Base-by-base conservation (phyloP, 2,888 invertebrate species). In the Hirtodrosophila confusa region DNA sequence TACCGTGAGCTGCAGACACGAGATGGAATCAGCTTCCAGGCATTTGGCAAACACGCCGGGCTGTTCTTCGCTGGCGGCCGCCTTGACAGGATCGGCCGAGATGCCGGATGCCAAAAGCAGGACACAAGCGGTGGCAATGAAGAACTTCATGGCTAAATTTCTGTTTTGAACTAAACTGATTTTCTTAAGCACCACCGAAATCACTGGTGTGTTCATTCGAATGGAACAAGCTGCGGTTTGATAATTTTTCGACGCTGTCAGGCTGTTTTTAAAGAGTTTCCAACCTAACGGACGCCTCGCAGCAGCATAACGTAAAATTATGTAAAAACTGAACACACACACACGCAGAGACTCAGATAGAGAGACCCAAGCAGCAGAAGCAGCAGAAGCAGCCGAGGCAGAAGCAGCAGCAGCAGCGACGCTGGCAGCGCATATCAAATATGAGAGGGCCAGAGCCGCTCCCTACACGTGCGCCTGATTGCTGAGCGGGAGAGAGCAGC, bases 1-100 rank as follows among this genome's bases (percentile, higher is more conserved):
- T 91, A 92, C 93, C 92, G 92, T 92, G 83, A 93, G 91, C 91
- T 94, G 94, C 66, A 94, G 91, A 91, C 94, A 94, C 76, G 94
- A 93, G 72, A 94, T 94, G 62, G 94, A 94, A 91, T 94, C 94
- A 87, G 93, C 92, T 76, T 93, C 91, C 70, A 94, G 91, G 86
- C 94, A 94, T 77, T 93, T 93, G 80, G 93, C 92, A 79, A 93
- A 90, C 75, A 80, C 91, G 70, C 92, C 90, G 50, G 89, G 64
- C 71, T 85, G 82, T 62, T 84, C 83, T 8, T 79, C 76, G 65
- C 17, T 61, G 61, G 69, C 75, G 41, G 77, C 67, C 35, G 73
- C 86, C 83, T 89, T 85, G 65, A 78, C 82, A 73, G 89, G 88
- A 86, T 90, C 89, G 77, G 89, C 90, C 50, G 83, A 85, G 75